Evolutionary conservation across 2,113 vertebrate species (phyloP), one percentile per base, ranked within the genome.

Genomic region (Sinocyclocheilus anshuiensis): DNA sequence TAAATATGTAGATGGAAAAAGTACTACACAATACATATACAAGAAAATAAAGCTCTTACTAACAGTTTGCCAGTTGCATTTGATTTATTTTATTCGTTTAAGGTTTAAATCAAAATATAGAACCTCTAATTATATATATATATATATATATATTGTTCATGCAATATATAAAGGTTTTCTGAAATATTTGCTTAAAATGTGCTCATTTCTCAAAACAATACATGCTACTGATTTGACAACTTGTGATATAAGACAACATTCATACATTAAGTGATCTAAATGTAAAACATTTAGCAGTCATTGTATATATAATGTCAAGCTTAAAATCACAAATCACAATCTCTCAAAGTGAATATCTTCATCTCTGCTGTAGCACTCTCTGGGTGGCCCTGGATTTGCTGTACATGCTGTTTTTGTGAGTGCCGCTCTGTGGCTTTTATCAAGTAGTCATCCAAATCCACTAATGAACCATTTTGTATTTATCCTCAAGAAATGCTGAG

Each of bases 331-430:
- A 29, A 29, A 29, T 29, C 12, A 8, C 12, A 8, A 18, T 16
- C 6, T 26, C 9, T 48, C 2, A 22, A 75, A 74, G 8, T 75
- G 22, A n/a, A 76, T 26, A 18, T n/a, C n/a, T 48, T 48, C 11
- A n/a, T 50, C 6, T 76, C 6, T 29, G 33, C 50, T 80, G 1
- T 5, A 29, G 29, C 18, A 29, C 69, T 53, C 26, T 36, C 50
- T 83, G 87, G 61, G 87, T 86, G 84, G 74, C 67, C 79, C 24
- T 0, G 48, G 18, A 29, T 77, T 67, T 77, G 87, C 78, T 36
- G 50, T 20, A 9, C 24, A 24, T 1, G n/a, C 13, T 53, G 45
- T 48, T 48, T 29, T 71, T 81, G 65, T 76, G 83, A 84, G 29
- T 29, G 39, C 36, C 42, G 67, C 77, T 87, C 74, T 45, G 71